A percentile compares a stretch with the other conserved stretches of the same genome.
These are phyloP conservation scores for Crocallis elinguaria DNA, from an alignment of 2,888 invertebrate genomes.

Conservation along the genomic window DNA sequence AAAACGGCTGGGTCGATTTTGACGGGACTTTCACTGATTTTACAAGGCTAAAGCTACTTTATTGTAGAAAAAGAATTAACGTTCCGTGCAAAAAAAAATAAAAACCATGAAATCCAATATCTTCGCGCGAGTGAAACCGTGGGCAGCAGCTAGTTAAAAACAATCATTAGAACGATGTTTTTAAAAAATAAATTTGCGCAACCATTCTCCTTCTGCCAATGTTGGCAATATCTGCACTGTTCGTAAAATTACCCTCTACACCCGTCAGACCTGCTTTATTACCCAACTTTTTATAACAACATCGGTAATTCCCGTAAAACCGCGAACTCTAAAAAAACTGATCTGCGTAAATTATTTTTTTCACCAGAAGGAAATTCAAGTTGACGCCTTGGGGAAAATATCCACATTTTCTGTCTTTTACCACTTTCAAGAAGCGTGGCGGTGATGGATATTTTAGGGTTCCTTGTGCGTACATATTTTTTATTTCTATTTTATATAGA, in stretches of 20 bases:
- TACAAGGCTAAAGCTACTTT: too few relatives aligned
- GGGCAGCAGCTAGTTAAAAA: too few relatives aligned
- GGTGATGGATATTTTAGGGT: neutral
- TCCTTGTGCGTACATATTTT: neutral
- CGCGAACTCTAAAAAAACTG: constrained; percentile 28
- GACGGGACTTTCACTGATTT: too few relatives aligned
- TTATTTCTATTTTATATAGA: too few relatives aligned
- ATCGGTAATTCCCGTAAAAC: constrained; percentile 17
- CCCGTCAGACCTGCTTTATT: constrained; percentile 16
- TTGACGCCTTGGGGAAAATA: constrained; percentile 32
- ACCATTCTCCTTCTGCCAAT: neutral
- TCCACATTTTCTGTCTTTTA: constrained; percentile 15
- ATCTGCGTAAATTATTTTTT: constrained; percentile 43
- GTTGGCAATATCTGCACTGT: neutral
- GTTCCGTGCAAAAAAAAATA: too few relatives aligned
- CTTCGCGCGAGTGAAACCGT: too few relatives aligned
- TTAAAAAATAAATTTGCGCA: neutral
- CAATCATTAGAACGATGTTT: too few relatives aligned
- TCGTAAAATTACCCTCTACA: constrained; percentile 14
- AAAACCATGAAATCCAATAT: too few relatives aligned
- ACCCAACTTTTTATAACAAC: constrained; percentile 23
- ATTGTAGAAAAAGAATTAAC: too few relatives aligned
- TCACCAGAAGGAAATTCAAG: constrained; percentile 31
- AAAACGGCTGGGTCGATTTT: too few relatives aligned
- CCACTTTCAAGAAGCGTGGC: neutral